Evolutionary conservation across 2,113 vertebrate genomes (phyloP).

Genomic region (Urocynchramus pylzowi): DNA sequence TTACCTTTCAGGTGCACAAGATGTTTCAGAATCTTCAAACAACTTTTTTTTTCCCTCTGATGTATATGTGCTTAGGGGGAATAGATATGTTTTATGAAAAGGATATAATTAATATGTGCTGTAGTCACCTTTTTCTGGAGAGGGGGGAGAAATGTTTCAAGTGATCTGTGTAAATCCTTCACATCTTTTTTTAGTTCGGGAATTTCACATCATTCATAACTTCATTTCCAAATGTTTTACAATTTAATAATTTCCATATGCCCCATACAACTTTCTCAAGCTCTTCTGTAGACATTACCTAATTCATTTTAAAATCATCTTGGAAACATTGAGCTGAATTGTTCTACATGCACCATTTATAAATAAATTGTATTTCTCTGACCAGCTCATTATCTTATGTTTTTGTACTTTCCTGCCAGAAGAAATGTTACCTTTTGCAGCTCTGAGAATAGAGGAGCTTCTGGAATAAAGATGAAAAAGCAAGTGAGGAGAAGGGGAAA

Average conservation of each 20-base stretch:
- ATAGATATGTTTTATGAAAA: background rate
- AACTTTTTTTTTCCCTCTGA: background rate
- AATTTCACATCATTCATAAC: constrained; percentile 34
- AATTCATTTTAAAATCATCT: constrained; percentile 31
- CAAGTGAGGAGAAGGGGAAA: background rate
- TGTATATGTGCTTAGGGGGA: accelerated
- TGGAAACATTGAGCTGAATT: constrained; percentile 8
- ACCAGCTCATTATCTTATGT: background rate
- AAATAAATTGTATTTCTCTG: background rate
- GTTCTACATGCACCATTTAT: background rate
- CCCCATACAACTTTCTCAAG: constrained; percentile 12
- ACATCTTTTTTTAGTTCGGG: constrained; percentile 33
- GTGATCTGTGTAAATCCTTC: background rate
- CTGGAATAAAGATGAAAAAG: background rate
- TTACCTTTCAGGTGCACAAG: background rate
- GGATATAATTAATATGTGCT: background rate
- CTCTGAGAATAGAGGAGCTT: background rate
- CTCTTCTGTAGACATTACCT: constrained; percentile 50
- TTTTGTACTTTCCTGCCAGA: background rate
- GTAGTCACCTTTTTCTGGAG: background rate
- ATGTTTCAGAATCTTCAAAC: background rate
- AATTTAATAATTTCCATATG: constrained; percentile 49
- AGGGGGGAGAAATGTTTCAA: background rate
- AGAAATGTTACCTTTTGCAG: background rate
- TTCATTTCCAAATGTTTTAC: constrained; percentile 23